Evolutionary conservation across 1,140 invertebrate species (phyloP), one percentile per base, ranked within the genome.

Genomic region (Mamestra configurata): DNA sequence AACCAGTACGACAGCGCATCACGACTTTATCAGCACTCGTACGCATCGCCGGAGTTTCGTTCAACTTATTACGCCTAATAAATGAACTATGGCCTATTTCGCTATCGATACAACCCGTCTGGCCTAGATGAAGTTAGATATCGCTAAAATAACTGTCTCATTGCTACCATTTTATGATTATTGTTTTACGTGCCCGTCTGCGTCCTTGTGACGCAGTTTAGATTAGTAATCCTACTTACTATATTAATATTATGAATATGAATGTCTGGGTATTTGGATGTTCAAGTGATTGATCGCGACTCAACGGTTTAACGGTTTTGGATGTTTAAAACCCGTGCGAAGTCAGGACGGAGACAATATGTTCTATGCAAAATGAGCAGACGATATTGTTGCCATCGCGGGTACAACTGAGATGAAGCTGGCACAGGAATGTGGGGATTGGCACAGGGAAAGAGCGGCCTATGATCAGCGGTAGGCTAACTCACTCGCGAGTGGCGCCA

Each of bases 71-170:
- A 82, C 89, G 89, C 87, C 86, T 92, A 91, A 89, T 89, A 87
- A 77, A 70, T 89, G 90, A 90, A 86, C 87, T 84, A 81, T 87
- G 90, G 49, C 86, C 89, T 75, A 91, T 49, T 90, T 90, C 73
- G 70, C 83, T 87, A 89, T 90, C 92, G 73, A 79, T 79, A 79
- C 40, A 40, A 35, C 35, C 79, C 53, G 87, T 89, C 90, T 90
- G 89, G 85, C 89, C 89, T 89, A 90, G 88, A 92, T 92, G 89
- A 80, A 73, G 37, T 20, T 57, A 82, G 76, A 79, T 77, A 78
- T 77, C 27, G 0, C 61, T 37, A 53, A 68, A 77, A 77, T 77
- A 68, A 46, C 57, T 46, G 31, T 55, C 40, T 68, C 49, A 77
- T 77, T 68, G 61, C 43, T 13, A 31, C 46, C n/a, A 31, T 77